Evolutionary conservation across 2,113 vertebrate species (phyloP).

Genomic region (Bombycilla garrulus): DNA sequence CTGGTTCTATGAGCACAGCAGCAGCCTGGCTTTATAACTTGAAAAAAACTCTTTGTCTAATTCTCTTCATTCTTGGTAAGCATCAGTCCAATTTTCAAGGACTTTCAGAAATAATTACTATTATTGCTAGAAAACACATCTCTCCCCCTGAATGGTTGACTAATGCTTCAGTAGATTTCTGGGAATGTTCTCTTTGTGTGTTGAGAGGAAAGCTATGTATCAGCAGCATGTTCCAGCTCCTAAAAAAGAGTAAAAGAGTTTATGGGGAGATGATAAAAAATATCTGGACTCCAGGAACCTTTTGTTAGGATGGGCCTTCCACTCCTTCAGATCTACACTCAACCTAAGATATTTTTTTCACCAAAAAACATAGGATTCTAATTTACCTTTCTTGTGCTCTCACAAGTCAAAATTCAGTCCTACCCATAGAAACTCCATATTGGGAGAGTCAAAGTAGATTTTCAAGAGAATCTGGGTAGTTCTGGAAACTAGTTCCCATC

Average conservation of each 20-base stretch:
- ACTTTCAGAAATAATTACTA: not conserved
- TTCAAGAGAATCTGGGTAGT: not conserved
- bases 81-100: not conserved
- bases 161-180: not conserved
- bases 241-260: not conserved
- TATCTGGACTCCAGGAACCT: not conserved
- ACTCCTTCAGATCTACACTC: not conserved
- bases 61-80: not conserved
- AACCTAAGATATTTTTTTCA: not conserved
- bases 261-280: not conserved
- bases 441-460: not conserved
- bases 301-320: not conserved
- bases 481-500: not conserved
- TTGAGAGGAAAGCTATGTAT: not conserved
- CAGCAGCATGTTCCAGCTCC: not conserved
- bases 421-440: fast-evolving
- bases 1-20: not conserved
- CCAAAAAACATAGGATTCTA: not conserved
- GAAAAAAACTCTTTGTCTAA: not conserved
- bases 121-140: not conserved
- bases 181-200: not conserved
- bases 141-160: not conserved
- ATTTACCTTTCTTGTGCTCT: not conserved
- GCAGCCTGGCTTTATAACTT: not conserved
- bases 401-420: not conserved